These are phyloP conservation scores for Sphyrna mokarran DNA, from an alignment of 2,113 vertebrate genomes.

Conservation along the genomic window DNA sequence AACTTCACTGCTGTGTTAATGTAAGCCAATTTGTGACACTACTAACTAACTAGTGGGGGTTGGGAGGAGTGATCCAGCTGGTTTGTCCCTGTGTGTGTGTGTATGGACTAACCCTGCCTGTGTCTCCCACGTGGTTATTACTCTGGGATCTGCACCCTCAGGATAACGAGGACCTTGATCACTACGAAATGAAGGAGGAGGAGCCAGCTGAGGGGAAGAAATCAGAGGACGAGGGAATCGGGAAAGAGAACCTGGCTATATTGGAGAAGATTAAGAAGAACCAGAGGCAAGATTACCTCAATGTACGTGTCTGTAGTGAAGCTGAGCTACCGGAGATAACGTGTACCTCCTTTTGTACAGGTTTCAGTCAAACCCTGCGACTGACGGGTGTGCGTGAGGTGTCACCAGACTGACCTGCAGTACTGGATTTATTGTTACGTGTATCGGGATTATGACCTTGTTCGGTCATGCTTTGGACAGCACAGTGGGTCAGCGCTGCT, in stretches of 20 bases:
- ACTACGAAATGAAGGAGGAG: constrained; percentile 72
- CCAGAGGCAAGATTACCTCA: constrained; percentile 78
- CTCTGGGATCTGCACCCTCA: constrained; percentile 33
- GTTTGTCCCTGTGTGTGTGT: no score
- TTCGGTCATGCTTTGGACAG: no score
- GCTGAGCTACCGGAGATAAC: neutral
- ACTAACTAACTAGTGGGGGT: no score
- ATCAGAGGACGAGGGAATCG: constrained; percentile 66
- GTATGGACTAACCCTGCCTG: neutral
- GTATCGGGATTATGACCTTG: no score
- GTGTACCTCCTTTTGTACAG: neutral
- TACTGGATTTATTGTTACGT: no score
- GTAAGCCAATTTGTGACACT: no score
- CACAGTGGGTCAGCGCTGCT: no score
- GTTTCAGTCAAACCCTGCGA: neutral
- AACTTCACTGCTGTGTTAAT: no score
- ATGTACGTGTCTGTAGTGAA: constrained; percentile 59
- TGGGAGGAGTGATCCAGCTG: no score
- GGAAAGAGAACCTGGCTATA: constrained; percentile 68
- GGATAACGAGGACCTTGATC: constrained; percentile 67
- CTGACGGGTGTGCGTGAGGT: no score
- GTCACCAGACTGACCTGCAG: neutral
- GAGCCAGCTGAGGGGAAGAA: constrained; percentile 63
- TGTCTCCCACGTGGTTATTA: neutral
- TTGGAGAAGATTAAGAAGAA: constrained; percentile 73